Base-by-base conservation (phyloP, 2,797 vertebrate genomes). In the Aythya fuligula region DNA sequence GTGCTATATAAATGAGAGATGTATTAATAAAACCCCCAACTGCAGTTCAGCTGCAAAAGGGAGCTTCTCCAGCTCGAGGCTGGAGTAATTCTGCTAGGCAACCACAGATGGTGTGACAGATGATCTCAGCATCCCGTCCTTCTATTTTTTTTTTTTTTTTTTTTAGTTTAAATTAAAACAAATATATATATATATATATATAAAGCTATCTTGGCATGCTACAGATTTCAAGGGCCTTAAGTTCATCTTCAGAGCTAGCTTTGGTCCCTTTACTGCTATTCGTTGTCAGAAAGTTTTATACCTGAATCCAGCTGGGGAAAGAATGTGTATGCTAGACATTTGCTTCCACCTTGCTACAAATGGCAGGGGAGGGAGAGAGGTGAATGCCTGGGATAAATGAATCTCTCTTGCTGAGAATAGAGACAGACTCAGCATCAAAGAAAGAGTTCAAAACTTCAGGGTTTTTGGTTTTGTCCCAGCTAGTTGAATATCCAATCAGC, bases 21-120 rank as follows among this genome's bases (percentile, higher is more conserved):
- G 97, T 74, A 95, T 96, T 96, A 97, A 96, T 96, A 97, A 97
- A 96, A 95, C 75, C 90, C 79, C 95, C 93, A 94, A 94, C 89
- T 92, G 95, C 93, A 97, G 83, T 93, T 97, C 93, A 93, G 94
- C 92, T 93, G 90, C 89, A 94, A 95, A 91, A 92, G 92, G 95
- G 92, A 95, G 91, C 73, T 94, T 72, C 93, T 95, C 75, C 90
- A 94, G 95, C 95, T 97, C 97, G 94, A 95, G 93, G 94, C 93
- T 96, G 81, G 96, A 96, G 95, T 95, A 96, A 95, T 96, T 95
- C 92, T 96, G 90, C 91, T 93, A 92, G 89, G 95, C 91, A 96
- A 95, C 95, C 90, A 95, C 97, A 97, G 97, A 97, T 97, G 97
- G 97, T 97, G 95, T 97, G 97, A 96, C 97, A 97, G 97, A 97